Evolutionary conservation across 2,797 vertebrate species (phyloP).

Genomic region (Ctenosaura bakeri): DNA sequence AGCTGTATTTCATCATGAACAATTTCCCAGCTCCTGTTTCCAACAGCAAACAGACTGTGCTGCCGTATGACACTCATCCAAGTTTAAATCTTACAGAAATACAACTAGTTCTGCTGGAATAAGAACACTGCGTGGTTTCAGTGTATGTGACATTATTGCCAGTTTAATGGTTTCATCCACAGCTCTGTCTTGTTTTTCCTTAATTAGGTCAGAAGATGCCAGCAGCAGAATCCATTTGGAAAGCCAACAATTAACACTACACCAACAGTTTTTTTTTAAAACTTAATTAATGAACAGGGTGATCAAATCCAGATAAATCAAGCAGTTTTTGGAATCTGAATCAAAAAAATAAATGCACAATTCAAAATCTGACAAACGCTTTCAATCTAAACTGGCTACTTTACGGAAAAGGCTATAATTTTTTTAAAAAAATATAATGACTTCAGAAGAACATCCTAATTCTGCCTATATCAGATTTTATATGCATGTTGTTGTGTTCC

Average conservation of each 20-base stretch:
- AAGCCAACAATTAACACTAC: slow-evolving; percentile 63
- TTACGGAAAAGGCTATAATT: background rate
- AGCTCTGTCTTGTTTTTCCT: slow-evolving; percentile 59
- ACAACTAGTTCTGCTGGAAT: slow-evolving; percentile 22
- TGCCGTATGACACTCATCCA: slow-evolving; percentile 16
- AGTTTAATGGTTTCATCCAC: slow-evolving; percentile 66
- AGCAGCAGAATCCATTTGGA: slow-evolving; percentile 75
- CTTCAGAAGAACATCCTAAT: background rate
- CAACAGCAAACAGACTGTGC: background rate
- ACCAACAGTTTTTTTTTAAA: slow-evolving; percentile 58
- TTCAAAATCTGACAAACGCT: background rate
- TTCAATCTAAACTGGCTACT: background rate
- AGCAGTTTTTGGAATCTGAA: slow-evolving; percentile 50
- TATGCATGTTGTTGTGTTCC: background rate
- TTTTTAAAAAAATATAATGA: background rate
- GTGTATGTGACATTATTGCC: slow-evolving; percentile 64
- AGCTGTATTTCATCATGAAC: slow-evolving; percentile 29
- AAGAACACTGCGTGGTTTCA: slow-evolving; percentile 25
- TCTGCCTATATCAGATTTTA: background rate
- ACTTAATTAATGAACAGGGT: slow-evolving; percentile 63
- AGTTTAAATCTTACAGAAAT: slow-evolving; percentile 25
- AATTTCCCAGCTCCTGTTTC: slow-evolving; percentile 7
- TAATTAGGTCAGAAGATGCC: slow-evolving; percentile 76
- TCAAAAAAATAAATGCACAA: slow-evolving; percentile 45
- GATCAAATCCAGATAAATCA: slow-evolving; percentile 63